Evolutionary conservation across 2,888 invertebrate species (phyloP).

Genomic region (Machimus atricapillus): DNA sequence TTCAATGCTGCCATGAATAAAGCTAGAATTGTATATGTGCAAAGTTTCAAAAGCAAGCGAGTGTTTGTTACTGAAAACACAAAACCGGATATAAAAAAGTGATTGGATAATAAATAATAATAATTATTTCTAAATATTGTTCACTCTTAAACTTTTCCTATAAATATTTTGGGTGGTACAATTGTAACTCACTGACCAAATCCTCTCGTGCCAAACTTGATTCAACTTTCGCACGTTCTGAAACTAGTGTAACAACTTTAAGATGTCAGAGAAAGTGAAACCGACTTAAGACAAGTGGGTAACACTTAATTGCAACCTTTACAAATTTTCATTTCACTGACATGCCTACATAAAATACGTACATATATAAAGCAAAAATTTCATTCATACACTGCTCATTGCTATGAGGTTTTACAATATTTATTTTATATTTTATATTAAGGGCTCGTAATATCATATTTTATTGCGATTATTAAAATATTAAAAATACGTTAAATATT

Average conservation of each 20-base stretch:
- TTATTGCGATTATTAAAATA: too few species aligned
- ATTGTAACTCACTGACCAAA: background rate
- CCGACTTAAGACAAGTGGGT: constrained; percentile 9
- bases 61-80: background rate
- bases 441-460: background rate
- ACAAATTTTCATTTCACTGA: constrained; percentile 7
- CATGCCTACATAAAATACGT: background rate
- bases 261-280: constrained; percentile 23
- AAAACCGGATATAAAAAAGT: background rate
- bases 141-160: background rate
- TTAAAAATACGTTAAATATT: too few species aligned
- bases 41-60: background rate
- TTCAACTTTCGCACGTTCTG: constrained; percentile 20
- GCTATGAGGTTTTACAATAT: background rate
- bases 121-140: too few species aligned
- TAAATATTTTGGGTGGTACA: background rate
- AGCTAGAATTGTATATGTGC: background rate
- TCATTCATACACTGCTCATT: background rate
- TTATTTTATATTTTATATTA: background rate
- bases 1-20: background rate
- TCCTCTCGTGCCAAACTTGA: background rate
- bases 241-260: constrained; percentile 6
- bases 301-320: constrained; percentile 27
- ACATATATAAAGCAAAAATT: background rate
- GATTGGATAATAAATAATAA: background rate